These are phyloP conservation scores for Cantharis rustica DNA, from an alignment of 2,888 invertebrate species.

Conservation along the genomic window DNA sequence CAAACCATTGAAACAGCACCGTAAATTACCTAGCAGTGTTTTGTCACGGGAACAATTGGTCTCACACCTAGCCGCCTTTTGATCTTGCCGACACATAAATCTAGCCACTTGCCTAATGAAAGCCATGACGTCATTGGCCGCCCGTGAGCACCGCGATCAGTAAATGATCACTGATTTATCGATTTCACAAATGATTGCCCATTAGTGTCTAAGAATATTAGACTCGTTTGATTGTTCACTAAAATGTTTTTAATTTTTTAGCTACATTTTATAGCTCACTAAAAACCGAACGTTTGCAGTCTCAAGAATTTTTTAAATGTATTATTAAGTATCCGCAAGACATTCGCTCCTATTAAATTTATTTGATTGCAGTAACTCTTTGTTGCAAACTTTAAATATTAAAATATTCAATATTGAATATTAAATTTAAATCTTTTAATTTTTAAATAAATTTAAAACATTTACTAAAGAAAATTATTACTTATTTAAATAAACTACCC, in stretches of 20 bases:
- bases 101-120: conserved; percentile 59
- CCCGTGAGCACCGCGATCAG: conserved; percentile 26
- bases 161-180: conserved; percentile 55
- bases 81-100: conserved; percentile 57
- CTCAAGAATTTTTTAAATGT: background rate
- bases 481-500: too few relatives aligned
- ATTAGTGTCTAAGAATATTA: conserved; percentile 39
- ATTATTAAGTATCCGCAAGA: background rate
- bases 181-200: conserved; percentile 45
- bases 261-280: background rate
- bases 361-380: background rate
- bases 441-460: too few relatives aligned
- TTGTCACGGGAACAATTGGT: conserved; percentile 60
- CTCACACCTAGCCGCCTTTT: conserved; percentile 58
- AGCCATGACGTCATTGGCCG: conserved; percentile 49
- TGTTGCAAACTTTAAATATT: too few relatives aligned
- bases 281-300: background rate
- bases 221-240: conserved; percentile 3
- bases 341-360: background rate
- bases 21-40: conserved; percentile 59
- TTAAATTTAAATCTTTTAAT: too few relatives aligned
- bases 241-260: background rate
- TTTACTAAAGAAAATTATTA: too few relatives aligned
- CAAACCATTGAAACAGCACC: conserved; percentile 46
- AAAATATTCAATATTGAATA: too few relatives aligned